Conservation (phyloP, 2,113 vertebrate species). For the Trachemys scripta region DNA sequence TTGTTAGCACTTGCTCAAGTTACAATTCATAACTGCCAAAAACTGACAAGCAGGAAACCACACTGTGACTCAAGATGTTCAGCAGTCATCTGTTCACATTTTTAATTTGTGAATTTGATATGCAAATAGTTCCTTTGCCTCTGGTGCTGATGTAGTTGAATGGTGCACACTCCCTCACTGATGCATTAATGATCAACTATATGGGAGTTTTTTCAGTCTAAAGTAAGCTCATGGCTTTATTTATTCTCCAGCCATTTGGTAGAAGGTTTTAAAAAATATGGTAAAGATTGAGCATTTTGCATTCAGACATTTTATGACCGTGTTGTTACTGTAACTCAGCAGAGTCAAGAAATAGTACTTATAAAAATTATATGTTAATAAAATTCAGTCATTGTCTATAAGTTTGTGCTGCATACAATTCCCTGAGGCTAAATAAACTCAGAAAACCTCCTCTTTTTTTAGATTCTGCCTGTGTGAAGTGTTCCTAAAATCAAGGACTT, state of each 20-base stretch:
- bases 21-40: conserved; percentile 53
- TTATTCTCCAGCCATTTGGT: neutral
- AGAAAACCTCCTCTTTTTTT: neutral
- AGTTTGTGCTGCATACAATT: neutral
- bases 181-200: neutral
- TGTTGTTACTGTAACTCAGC: neutral
- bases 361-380: conserved; percentile 2
- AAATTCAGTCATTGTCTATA: neutral
- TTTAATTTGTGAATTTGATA: conserved; percentile 34
- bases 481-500: neutral
- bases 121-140: conserved; percentile 4
- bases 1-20: conserved; percentile 64
- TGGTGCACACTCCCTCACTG: neutral
- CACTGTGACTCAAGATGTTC: conserved; percentile 60
- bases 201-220: neutral
- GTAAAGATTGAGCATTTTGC: neutral
- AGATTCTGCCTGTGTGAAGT: neutral
- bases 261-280: neutral
- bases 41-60: conserved; percentile 65
- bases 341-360: neutral
- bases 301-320: neutral
- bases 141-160: conserved; percentile 18
- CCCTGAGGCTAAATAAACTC: neutral
- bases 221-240: fast-evolving
- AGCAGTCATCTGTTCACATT: conserved; percentile 53